These are phyloP conservation scores for Sebastes itinus DNA, from an alignment of 2,797 vertebrate genomes.

Conservation along the genomic window DNA sequence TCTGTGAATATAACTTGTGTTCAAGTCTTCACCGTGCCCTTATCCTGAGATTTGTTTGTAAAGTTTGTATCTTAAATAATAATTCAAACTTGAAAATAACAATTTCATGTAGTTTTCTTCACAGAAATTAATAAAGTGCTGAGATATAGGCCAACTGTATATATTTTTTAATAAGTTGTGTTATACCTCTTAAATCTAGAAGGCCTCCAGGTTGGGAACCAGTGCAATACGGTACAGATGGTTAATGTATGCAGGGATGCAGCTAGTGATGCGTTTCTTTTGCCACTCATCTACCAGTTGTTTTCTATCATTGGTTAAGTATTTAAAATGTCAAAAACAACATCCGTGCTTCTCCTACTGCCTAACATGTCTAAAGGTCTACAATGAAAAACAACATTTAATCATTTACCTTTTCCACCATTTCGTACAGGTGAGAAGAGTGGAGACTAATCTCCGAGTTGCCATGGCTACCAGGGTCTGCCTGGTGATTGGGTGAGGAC, in stretches of 20 bases:
- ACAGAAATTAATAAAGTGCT: too few species aligned
- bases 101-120: too few species aligned
- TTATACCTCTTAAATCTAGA: too few species aligned
- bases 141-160: too few species aligned
- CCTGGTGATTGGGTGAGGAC: conserved; percentile 96
- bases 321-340: not conserved
- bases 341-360: too few species aligned
- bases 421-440: not conserved
- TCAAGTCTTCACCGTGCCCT: too few species aligned
- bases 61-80: too few species aligned
- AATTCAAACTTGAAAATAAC: too few species aligned
- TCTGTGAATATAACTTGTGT: too few species aligned
- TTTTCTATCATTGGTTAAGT: not conserved
- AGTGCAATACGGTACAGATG: not conserved
- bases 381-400: not conserved
- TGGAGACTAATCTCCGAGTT: conserved; percentile 86
- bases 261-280: not conserved
- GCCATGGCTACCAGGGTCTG: conserved; percentile 85
- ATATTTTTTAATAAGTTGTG: fast-evolving
- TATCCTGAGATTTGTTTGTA: too few species aligned
- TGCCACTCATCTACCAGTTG: not conserved
- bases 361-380: not conserved
- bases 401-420: not conserved
- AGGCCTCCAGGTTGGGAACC: too few species aligned
- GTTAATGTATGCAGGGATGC: not conserved